Conservation (phyloP, 2,113 vertebrate species). For the Orthonyx spaldingii region DNA sequence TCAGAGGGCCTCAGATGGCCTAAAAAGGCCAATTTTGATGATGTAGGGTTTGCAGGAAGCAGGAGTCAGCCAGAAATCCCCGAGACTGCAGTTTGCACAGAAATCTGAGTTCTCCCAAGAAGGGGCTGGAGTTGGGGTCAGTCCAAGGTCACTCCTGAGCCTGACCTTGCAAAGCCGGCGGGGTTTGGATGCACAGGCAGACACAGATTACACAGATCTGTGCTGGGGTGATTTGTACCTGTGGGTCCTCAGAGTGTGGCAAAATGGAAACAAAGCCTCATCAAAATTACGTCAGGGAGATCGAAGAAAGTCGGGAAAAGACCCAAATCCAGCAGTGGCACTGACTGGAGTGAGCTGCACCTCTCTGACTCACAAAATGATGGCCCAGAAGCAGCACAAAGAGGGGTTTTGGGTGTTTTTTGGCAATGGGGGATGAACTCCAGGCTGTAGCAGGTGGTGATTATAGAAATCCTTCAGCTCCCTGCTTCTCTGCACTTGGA, state of each 20-base stretch:
- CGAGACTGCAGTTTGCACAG: neutral
- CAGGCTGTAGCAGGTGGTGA: too few relatives aligned
- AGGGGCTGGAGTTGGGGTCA: neutral
- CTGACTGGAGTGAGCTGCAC: neutral
- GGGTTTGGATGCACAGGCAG: neutral
- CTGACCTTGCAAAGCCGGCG: rapidly evolving
- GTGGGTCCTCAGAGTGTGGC: rapidly evolving
- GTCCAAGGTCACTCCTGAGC: neutral
- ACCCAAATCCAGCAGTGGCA: neutral
- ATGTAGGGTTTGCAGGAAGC: neutral
- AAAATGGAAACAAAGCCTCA: neutral
- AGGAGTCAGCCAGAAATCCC: neutral
- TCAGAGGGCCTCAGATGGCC: neutral
- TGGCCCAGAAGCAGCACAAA: neutral
- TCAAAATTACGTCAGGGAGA: neutral
- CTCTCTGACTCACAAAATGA: rapidly evolving
- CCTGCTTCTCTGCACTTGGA: neutral
- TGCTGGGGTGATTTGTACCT: neutral
- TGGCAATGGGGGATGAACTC: neutral
- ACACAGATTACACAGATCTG: neutral
- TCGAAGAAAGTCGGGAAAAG: neutral
- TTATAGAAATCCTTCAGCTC: neutral
- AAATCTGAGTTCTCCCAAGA: neutral
- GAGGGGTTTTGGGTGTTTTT: rapidly evolving
- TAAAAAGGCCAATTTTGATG: neutral